Evolutionary conservation across 1,140 invertebrate genomes (phyloP).

Genomic region (Ips typographus): DNA sequence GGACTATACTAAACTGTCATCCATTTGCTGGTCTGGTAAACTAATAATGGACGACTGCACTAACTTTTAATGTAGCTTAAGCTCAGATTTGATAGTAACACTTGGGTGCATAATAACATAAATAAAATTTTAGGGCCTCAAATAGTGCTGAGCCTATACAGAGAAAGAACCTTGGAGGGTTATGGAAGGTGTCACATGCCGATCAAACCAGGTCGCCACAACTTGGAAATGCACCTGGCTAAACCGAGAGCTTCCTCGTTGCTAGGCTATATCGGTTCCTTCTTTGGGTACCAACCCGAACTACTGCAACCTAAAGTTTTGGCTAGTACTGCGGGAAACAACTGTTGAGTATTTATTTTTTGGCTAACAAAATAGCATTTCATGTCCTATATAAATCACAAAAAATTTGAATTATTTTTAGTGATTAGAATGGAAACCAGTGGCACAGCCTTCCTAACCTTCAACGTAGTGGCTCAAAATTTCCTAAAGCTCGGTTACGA

Average conservation of each 20-base stretch:
- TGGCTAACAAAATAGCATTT: background rate
- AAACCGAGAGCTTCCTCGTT: slow-evolving; percentile 47
- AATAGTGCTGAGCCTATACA: slow-evolving; percentile 49
- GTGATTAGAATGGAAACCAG: slow-evolving; percentile 47
- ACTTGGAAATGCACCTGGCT: slow-evolving; percentile 41
- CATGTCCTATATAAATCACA: too few relatives aligned
- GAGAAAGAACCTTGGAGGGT: slow-evolving; percentile 43
- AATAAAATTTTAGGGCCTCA: slow-evolving; percentile 47
- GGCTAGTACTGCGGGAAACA: slow-evolving; percentile 48
- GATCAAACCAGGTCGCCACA: slow-evolving; percentile 44
- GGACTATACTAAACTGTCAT: background rate
- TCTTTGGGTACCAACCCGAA: slow-evolving; percentile 52
- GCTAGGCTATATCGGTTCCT: slow-evolving; percentile 47
- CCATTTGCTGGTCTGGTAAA: too few relatives aligned
- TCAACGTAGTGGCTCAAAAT: slow-evolving; percentile 45
- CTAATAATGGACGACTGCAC: too few relatives aligned
- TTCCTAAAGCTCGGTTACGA: slow-evolving; percentile 47
- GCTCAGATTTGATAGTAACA: background rate
- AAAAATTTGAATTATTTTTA: slow-evolving; percentile 33
- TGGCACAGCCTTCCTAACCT: slow-evolving; percentile 38
- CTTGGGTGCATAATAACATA: background rate
- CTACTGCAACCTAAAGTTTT: slow-evolving; percentile 48
- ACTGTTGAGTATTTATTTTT: slow-evolving; percentile 38
- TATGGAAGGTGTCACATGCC: slow-evolving; percentile 49
- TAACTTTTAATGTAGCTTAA: background rate